Base-by-base conservation (phyloP, 1,140 invertebrate species). In the Drosophila kepulauana region DNA sequence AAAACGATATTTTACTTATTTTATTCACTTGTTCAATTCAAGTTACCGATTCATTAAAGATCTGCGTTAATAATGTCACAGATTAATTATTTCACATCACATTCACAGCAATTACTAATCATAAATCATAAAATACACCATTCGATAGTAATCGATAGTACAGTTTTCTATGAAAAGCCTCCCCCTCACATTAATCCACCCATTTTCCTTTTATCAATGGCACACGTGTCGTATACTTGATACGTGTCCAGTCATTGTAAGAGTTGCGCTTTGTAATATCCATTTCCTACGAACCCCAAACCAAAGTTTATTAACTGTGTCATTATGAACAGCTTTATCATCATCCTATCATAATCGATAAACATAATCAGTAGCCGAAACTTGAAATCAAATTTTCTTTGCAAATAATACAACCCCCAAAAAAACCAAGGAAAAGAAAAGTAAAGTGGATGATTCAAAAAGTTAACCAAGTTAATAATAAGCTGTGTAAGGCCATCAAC, bases 391-490 rank as follows among this genome's bases (percentile, higher is more conserved):
- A 45, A 71, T 61, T 58, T 49, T 11, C 45, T 52, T 13, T 7
- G 13, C 16, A 20, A 2, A 54, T 49, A 49, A 45, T 56, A 57
- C 20, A 20, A 20, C 35, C 4, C 54, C 15, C 13, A 52, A 6
- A 13, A n/a, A 28, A 1, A 15, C 13, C 1, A 5, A 45, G 4
- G 5, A 30, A 15, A 25, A 2, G 8, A 45, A 1, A 5, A 30
- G 25, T 13, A 25, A n/a, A n/a, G 25, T 5, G 13, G 13, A 45
- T 3, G 28, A 45, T 56, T 38, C 41, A 56, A 49, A 56, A 75
- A 63, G 71, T 74, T 69, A 56, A 69, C n/a, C 41, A 69, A 61
- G 28, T 61, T 74, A 69, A 62, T 62, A 69, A 75, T 74, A 69
- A 69, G 52, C 48, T 46, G 15, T 35, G 49, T 15, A 8, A 2